These are phyloP conservation scores for Dendrolimus punctatus DNA, from an alignment of 1,140 invertebrate species.

Conservation along the genomic window DNA sequence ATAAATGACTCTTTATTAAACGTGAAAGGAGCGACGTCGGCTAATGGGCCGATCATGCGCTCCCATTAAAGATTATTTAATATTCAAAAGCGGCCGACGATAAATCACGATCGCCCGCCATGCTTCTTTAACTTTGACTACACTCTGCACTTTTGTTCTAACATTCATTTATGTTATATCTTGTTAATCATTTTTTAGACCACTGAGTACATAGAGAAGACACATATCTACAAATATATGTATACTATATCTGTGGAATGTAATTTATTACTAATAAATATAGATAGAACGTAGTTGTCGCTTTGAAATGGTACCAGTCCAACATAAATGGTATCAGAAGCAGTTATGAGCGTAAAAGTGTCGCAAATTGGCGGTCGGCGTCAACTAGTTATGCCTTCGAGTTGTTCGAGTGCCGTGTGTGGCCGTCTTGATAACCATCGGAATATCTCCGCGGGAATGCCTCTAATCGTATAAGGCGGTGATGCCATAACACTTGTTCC, in stretches of 20 bases:
- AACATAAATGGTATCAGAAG: conserved; percentile 33
- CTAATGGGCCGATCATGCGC: conserved; percentile 71
- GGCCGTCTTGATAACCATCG: conserved; percentile 43
- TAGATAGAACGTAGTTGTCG: conserved; percentile 17
- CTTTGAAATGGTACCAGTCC: conserved; percentile 14
- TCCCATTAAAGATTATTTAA: conserved; percentile 72
- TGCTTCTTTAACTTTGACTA: conserved; percentile 59
- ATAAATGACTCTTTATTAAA: conserved; percentile 72
- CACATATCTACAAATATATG: not conserved
- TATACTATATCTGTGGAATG: conserved; percentile 3
- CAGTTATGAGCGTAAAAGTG: conserved; percentile 34
- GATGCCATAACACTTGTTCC: conserved; percentile 57
- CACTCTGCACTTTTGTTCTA: conserved; percentile 60
- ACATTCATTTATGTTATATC: conserved; percentile 14
- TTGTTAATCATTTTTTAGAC: conserved; percentile 33
- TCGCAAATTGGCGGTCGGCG: conserved; percentile 35
- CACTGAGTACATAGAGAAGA: conserved; percentile 12
- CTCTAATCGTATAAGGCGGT: conserved; percentile 40
- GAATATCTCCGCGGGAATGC: conserved; percentile 35
- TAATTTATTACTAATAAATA: conserved; percentile 10
- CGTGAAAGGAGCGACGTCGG: conserved; percentile 67
- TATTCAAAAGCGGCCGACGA: conserved; percentile 68
- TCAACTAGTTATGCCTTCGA: conserved; percentile 34
- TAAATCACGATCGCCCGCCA: conserved; percentile 67
- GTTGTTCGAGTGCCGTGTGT: conserved; percentile 34